These are phyloP conservation scores for Galerucella calmariensis DNA, from an alignment of 2,888 invertebrate genomes.

Conservation along the genomic window DNA sequence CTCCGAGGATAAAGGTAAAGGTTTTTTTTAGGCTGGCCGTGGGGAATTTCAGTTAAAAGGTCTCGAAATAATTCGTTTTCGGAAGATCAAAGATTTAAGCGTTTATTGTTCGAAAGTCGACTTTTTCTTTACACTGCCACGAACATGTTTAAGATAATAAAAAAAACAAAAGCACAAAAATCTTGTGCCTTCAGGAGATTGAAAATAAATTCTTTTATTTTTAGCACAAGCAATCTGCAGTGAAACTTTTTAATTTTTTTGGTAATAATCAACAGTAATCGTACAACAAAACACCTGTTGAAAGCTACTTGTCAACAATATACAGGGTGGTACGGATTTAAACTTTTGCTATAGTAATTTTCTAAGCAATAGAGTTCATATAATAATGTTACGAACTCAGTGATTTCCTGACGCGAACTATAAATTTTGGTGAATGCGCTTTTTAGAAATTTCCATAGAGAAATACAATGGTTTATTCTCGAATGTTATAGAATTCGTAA, in stretches of 20 bases:
- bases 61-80: conserved; percentile 2
- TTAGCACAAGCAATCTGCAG: neutral
- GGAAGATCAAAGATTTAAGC: neutral
- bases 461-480: too few relatives aligned
- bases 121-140: neutral
- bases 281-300: too few relatives aligned
- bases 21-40: neutral
- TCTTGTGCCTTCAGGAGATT: neutral
- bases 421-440: too few relatives aligned
- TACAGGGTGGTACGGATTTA: too few relatives aligned
- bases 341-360: too few relatives aligned
- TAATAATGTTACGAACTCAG: too few relatives aligned
- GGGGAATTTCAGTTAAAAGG: neutral
- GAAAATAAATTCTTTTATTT: neutral
- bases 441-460: too few relatives aligned
- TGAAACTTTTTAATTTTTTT: neutral
- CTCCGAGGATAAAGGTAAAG: neutral
- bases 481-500: too few relatives aligned
- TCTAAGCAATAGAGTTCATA: too few relatives aligned
- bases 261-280: too few relatives aligned
- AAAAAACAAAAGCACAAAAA: neutral
- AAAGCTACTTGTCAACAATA: too few relatives aligned
- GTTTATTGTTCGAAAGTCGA: neutral
- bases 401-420: too few relatives aligned
- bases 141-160: neutral